Conservation (phyloP, 2,888 invertebrate genomes). For the Hirtodrosophila duncani region DNA sequence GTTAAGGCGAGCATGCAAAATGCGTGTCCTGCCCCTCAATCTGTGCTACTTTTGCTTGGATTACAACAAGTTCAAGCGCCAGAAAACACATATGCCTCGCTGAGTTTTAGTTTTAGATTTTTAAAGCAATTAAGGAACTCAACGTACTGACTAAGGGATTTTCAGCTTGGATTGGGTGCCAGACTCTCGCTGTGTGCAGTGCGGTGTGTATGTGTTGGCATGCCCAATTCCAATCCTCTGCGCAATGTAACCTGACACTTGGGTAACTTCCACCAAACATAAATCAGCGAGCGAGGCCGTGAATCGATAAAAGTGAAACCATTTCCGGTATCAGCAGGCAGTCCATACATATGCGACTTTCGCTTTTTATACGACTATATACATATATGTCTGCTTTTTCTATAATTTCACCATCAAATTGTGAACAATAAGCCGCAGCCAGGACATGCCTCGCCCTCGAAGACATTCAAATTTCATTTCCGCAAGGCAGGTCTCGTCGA, state of each 20-base stretch:
- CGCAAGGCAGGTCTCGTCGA: slow-evolving; percentile 35
- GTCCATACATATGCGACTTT: slow-evolving; percentile 56
- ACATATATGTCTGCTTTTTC: slow-evolving; percentile 38
- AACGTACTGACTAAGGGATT: slow-evolving; percentile 21
- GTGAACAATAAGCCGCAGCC: slow-evolving; percentile 39
- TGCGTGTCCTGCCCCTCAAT: slow-evolving; percentile 41
- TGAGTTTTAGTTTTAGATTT: slow-evolving; percentile 44
- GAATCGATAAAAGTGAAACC: slow-evolving; percentile 65
- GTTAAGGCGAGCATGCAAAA: slow-evolving; percentile 62
- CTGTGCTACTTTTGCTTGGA: slow-evolving; percentile 15
- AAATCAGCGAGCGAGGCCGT: slow-evolving; percentile 53
- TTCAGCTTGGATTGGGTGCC: no score
- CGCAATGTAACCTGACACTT: slow-evolving; percentile 64
- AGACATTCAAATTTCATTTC: slow-evolving; percentile 66
- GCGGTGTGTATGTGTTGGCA: slow-evolving; percentile 17
- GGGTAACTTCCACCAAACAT: slow-evolving; percentile 61
- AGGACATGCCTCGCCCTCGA: slow-evolving; percentile 45
- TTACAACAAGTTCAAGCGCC: slow-evolving; percentile 50
- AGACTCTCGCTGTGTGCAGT: slow-evolving; percentile 7
- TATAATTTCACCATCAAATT: slow-evolving; percentile 61
- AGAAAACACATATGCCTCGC: slow-evolving; percentile 55
- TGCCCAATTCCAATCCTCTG: no score
- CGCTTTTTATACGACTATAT: slow-evolving; percentile 50
- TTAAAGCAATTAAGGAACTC: slow-evolving; percentile 42
- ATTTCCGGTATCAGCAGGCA: slow-evolving; percentile 68